Conservation (phyloP, 2,797 vertebrate genomes). For the Microcaecilia unicolor region DNA sequence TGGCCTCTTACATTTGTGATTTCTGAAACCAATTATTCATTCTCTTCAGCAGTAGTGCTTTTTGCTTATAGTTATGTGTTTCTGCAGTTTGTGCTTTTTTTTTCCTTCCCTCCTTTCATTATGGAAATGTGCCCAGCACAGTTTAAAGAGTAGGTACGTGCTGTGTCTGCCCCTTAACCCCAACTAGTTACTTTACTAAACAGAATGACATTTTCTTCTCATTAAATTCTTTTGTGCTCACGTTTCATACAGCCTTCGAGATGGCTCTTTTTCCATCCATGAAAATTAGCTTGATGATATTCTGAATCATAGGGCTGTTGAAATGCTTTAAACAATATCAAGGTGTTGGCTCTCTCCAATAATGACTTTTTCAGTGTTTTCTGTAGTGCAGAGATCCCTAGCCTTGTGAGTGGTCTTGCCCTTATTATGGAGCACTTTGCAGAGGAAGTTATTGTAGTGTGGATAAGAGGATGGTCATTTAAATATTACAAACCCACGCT, state of each 20-base stretch:
- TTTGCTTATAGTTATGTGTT: neutral
- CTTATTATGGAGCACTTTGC: too few relatives aligned
- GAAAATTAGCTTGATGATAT: too few relatives aligned
- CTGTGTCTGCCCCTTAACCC: neutral
- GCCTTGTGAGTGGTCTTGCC: too few relatives aligned
- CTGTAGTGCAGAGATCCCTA: too few relatives aligned
- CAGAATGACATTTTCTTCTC: neutral
- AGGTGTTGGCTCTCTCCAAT: too few relatives aligned
- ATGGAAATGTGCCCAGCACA: fast-evolving
- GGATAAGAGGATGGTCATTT: too few relatives aligned
- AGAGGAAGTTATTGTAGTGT: too few relatives aligned
- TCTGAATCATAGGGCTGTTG: too few relatives aligned
- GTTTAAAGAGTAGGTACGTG: neutral
- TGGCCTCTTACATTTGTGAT: neutral
- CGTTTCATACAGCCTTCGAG: conserved; percentile 13
- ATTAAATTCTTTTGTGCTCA: neutral
- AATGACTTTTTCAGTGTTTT: too few relatives aligned
- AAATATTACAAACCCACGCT: too few relatives aligned
- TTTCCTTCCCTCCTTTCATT: fast-evolving
- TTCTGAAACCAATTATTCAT: neutral
- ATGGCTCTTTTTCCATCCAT: conserved; percentile 36
- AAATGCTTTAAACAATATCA: too few relatives aligned
- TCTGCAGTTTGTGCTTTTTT: neutral
- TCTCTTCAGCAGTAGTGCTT: neutral
- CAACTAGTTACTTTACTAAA: neutral